Evolutionary conservation across 2,113 vertebrate species (phyloP), one percentile per base, ranked within the genome.

Genomic region (Podocnemis expansa): DNA sequence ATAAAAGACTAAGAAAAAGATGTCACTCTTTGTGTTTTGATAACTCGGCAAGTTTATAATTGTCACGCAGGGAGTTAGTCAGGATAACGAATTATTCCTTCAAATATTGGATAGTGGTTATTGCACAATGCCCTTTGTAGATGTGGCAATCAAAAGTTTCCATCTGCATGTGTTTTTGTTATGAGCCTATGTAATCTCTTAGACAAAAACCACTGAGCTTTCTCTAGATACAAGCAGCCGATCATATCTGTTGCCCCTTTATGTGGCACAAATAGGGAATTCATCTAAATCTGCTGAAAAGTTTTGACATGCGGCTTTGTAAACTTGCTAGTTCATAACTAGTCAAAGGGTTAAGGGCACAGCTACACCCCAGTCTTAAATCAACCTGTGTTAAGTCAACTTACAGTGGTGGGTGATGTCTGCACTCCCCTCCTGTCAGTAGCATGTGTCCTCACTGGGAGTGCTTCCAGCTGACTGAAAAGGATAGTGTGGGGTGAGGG

Each of bases 251-350:
- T 56, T 76, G 16, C 63, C 34, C 80, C 19, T 27, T 27, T 34
- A 79, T 8, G 12, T 80, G 73, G 82, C 60, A 10, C 67, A 88
- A 89, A 83, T 52, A 41, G 90, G 85, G 89, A 95, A 94, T 85
- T 85, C 79, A 81, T 85, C 87, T 96, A 78, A 96, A 94, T 86
- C 93, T 95, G 94, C 90, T 95, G 94, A 91, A 85, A 91, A 73
- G 83, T 14, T 25, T 43, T 41, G 25, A 41, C 24, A 25, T 43
- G 70, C 5, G 21, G 21, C 63, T n/a, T 70, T 9, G n/a, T 38
- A 70, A 70, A n/a, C n/a, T 38, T 21, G 31, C 34, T 67, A 67
- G 16, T n/a, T 17, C 31, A n/a, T 67, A 16, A n/a, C 34, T 70
- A 70, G 9, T 13, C 19, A 38, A 21, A 70, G n/a, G 34, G 10